Evolutionary conservation across 2,888 invertebrate genomes (phyloP).

Genomic region (Rhamphomyia laevipes): DNA sequence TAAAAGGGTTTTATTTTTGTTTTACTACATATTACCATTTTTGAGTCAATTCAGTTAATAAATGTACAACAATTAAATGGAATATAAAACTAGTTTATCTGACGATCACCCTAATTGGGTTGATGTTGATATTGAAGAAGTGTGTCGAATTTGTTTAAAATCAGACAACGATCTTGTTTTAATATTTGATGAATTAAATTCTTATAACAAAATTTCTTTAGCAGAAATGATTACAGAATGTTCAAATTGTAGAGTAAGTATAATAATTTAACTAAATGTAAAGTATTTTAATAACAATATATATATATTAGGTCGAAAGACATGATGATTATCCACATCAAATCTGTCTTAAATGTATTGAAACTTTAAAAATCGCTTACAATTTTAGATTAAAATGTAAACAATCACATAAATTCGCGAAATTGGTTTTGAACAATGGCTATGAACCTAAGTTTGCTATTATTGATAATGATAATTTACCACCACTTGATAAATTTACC

Average conservation of each 20-base stretch:
- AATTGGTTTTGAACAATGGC: conserved; percentile 19
- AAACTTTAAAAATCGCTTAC: conserved; percentile 27
- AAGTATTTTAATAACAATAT: not conserved
- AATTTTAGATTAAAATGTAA: conserved; percentile 32
- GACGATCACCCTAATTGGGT: not conserved
- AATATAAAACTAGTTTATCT: too few relatives aligned
- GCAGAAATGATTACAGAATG: conserved; percentile 30
- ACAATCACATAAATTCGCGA: conserved; percentile 27
- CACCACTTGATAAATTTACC: conserved; percentile 17
- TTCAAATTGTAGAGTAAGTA: conserved; percentile 23
- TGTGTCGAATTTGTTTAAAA: conserved; percentile 33
- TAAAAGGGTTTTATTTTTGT: too few relatives aligned
- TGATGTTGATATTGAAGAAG: conserved; percentile 22
- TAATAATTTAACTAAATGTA: not conserved
- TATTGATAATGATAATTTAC: not conserved
- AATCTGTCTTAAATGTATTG: conserved; percentile 31
- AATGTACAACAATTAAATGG: too few relatives aligned
- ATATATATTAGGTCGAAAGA: not conserved
- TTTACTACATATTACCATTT: too few relatives aligned
- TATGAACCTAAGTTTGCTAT: conserved; percentile 1
- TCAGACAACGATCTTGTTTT: conserved; percentile 22
- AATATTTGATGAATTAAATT: conserved; percentile 26
- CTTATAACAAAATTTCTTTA: conserved; percentile 21
- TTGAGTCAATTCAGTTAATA: too few relatives aligned
- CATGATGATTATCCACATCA: conserved; percentile 24